Evolutionary conservation across 2,888 invertebrate genomes (phyloP), one percentile per base, ranked within the genome.

Genomic region (Epistrophe grossulariae): DNA sequence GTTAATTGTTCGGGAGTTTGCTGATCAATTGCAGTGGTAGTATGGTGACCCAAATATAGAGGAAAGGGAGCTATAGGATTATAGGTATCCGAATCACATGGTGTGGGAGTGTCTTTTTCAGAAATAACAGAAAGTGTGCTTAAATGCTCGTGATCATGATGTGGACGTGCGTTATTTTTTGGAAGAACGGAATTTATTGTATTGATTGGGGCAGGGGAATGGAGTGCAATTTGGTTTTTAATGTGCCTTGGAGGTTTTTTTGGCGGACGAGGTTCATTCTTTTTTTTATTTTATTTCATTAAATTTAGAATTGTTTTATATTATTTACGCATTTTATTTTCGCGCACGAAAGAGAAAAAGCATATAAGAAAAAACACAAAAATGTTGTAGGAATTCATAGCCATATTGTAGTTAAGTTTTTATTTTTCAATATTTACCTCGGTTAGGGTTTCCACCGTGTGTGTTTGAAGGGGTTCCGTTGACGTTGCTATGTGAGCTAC

Each of bases 161-260:
- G 24, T 79, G 71, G 31, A 50, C 64, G 62, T 71, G 76, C 59
- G 52, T 59, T 59, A 60, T 60, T 84, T 38, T 50, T 79, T 31
- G 64, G 71, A 71, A 60, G 62, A 68, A 24, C 17, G 62, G 40
- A 70, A 74, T 62, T 31, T 48, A 59, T 64, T 38, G 66, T 66
- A 40, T 70, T 70, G 24, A 55, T 40, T 70, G 74, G 73, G 71
- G 74, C 40, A 62, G 57, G 71, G 31, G 77, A 70, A 76, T 78
- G 82, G 59, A 80, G 66, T 78, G 79, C 59, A 59, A 43, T 89
- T 80, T 82, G 79, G 68, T 71, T 81, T 82, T 84, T 89, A 68
- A 84, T 84, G 74, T 88, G 90, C 83, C 93, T 92, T 88, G 93
- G 93, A 79, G 93, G 93, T 91, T 93, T 93, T 91, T 92, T 93